Evolutionary conservation across 2,797 vertebrate genomes (phyloP).

Genomic region (Oryzias dopingdopingensis): DNA sequence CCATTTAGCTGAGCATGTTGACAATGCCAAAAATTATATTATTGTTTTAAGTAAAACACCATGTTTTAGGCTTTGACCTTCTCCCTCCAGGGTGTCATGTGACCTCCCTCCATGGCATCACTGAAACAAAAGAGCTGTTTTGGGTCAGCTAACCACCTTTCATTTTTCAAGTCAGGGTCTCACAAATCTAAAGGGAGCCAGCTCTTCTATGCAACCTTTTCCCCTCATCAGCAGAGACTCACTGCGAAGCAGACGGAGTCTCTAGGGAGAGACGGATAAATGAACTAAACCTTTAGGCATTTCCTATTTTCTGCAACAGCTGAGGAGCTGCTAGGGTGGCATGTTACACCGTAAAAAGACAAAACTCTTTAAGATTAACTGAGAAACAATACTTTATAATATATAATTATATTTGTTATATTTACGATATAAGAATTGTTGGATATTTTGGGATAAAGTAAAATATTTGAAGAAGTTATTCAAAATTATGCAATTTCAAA

Average conservation of each 20-base stretch:
- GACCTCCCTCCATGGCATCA: neutral
- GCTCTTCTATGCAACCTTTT: slow-evolving; percentile 26
- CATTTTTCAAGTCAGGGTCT: slow-evolving; percentile 6
- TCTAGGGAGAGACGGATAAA: slow-evolving; percentile 9
- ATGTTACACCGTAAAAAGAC: no score
- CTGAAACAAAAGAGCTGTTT: neutral
- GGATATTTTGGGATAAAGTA: no score
- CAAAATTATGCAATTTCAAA: no score
- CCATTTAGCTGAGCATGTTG: neutral
- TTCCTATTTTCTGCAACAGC: slow-evolving; percentile 18
- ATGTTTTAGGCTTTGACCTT: neutral
- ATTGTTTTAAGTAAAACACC: neutral
- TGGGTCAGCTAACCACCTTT: neutral
- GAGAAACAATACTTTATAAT: no score
- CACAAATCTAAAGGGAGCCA: neutral
- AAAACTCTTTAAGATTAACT: no score
- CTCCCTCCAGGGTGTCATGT: neutral
- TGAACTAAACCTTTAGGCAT: neutral
- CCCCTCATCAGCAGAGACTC: slow-evolving; percentile 15
- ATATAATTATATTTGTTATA: no score
- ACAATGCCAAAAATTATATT: neutral
- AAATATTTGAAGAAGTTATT: no score
- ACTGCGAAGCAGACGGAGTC: slow-evolving; percentile 6
- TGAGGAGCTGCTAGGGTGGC: slow-evolving; percentile 15
- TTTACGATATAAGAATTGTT: no score